Conservation (phyloP, 2,113 vertebrate species). For the Podiceps cristatus region DNA sequence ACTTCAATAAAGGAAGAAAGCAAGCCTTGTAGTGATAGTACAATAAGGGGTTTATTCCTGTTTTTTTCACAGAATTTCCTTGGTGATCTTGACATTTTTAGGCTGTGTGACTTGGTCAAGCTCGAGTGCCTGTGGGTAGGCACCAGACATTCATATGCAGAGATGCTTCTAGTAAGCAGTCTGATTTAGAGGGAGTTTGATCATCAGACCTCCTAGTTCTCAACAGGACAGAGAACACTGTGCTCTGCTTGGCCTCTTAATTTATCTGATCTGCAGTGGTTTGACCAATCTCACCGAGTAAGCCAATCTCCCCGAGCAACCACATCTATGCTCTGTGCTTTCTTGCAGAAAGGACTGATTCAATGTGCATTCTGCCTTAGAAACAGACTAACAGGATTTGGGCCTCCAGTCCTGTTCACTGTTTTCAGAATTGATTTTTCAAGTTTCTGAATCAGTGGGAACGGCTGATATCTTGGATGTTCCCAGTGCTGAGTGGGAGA, state of each 20-base stretch:
- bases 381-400: not conserved
- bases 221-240: not conserved
- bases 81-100: slow-evolving; percentile 20
- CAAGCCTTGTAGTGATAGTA: slow-evolving; percentile 35
- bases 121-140: not conserved
- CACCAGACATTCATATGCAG: not conserved
- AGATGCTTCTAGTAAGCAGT: not conserved
- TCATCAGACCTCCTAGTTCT: not conserved
- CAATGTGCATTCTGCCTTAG: not conserved
- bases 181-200: not conserved
- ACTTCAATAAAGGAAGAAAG: slow-evolving; percentile 46
- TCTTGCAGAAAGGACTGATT: not conserved
- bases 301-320: not conserved
- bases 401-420: not conserved
- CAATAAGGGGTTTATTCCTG: slow-evolving; percentile 34
- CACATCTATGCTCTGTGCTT: not conserved
- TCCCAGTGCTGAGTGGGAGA: not conserved
- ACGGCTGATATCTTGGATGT: not conserved
- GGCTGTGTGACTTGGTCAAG: not conserved
- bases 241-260: not conserved
- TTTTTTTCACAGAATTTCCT: slow-evolving; percentile 6
- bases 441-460: not conserved
- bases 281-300: not conserved
- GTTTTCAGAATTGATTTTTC: not conserved
- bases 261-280: not conserved